Conservation (phyloP, 2,113 vertebrate species). For the Azemiops feae region DNA sequence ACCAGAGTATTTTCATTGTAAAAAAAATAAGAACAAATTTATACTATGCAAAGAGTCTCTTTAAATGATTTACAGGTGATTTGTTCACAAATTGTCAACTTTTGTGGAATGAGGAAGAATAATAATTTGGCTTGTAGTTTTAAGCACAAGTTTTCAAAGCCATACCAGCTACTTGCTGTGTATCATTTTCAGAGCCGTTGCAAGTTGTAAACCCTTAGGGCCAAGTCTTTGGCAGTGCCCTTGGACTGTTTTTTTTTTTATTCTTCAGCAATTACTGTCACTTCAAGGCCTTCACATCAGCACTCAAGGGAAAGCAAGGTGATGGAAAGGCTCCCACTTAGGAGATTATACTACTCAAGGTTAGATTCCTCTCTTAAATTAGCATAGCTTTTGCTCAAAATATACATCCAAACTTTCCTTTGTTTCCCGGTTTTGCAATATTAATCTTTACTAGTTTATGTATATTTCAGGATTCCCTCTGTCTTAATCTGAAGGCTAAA, state of each 20-base stretch:
- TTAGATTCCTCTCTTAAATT: slow-evolving; percentile 39
- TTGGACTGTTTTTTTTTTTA: not conserved
- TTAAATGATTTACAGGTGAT: not conserved
- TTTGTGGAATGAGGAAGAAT: not conserved
- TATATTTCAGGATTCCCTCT: slow-evolving; percentile 7
- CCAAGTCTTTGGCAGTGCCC: not conserved
- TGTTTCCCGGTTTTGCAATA: slow-evolving; percentile 8
- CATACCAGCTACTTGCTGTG: not conserved
- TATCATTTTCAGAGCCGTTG: slow-evolving; percentile 15
- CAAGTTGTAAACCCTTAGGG: slow-evolving; percentile 7
- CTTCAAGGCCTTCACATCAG: slow-evolving; percentile 52
- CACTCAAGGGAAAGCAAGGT: slow-evolving; percentile 17
- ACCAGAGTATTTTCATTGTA: slow-evolving; percentile 13
- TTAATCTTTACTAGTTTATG: not conserved
- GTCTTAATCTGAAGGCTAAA: not conserved
- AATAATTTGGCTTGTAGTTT: not conserved
- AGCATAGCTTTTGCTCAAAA: slow-evolving; percentile 28
- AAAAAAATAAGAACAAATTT: not conserved
- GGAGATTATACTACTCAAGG: slow-evolving; percentile 23
- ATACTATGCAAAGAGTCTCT: slow-evolving; percentile 10
- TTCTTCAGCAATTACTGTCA: slow-evolving; percentile 38
- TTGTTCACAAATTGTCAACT: not conserved
- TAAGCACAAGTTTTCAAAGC: not conserved
- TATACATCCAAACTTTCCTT: slow-evolving; percentile 10
- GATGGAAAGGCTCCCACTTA: slow-evolving; percentile 48